A percentile compares a stretch with the other conserved stretches of the same genome.
Conservation (phyloP, 2,797 vertebrate species). For the Sebastes itinus region DNA sequence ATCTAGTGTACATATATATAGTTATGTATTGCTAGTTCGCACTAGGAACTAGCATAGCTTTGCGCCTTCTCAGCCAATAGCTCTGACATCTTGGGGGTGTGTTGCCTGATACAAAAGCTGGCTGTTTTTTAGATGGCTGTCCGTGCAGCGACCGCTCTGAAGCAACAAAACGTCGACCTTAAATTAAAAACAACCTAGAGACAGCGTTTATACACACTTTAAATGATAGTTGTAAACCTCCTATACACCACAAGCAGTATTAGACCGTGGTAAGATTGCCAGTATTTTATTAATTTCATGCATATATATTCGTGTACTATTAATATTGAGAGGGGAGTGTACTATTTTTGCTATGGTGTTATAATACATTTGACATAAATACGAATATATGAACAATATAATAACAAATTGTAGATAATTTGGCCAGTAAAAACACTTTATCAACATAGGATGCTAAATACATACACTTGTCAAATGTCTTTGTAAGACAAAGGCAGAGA, state of each 20-base stretch:
- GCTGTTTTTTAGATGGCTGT: conserved; percentile 79
- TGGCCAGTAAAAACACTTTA: neutral
- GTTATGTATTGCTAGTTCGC: neutral
- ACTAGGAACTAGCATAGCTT: conserved; percentile 40
- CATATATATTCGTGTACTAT: neutral
- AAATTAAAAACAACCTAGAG: neutral
- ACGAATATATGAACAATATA: neutral
- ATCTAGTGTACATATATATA: neutral
- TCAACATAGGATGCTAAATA: neutral
- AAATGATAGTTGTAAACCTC: neutral
- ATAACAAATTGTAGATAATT: neutral
- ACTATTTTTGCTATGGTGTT: neutral
- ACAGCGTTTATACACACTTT: neutral
- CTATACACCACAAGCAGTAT: neutral
- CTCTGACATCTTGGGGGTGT: conserved; percentile 80
- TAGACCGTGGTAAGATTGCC: neutral
- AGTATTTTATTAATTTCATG: neutral
- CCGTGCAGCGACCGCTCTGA: conserved; percentile 54
- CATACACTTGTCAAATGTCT: neutral
- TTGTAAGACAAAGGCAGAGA: neutral
- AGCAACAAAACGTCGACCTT: conserved; percentile 14
- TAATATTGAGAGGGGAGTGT: neutral
- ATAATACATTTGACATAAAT: neutral
- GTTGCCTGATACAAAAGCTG: conserved; percentile 82
- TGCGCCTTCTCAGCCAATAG: conserved; percentile 53